Evolutionary conservation across 2,888 invertebrate genomes (phyloP).

Genomic region (Meta bourneti): DNA sequence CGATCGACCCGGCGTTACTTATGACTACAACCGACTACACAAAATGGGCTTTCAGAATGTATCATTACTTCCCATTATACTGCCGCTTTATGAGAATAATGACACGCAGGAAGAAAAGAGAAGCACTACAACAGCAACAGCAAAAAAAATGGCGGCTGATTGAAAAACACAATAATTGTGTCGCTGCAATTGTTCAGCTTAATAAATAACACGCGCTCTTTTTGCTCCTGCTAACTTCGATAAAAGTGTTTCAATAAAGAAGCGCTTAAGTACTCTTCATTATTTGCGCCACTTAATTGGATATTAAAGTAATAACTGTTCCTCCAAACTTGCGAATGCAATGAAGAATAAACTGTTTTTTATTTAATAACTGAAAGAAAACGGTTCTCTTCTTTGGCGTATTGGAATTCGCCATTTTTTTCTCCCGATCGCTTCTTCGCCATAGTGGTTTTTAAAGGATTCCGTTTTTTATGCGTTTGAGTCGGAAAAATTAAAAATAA

Average conservation of each 20-base stretch:
- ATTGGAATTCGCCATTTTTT: background rate
- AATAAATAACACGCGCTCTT: slow-evolving; percentile 43
- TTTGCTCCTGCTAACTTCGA: background rate
- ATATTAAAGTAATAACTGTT: slow-evolving; percentile 42
- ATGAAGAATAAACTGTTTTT: slow-evolving; percentile 48
- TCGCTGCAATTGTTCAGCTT: slow-evolving; percentile 33
- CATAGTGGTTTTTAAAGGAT: background rate
- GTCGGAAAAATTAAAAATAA: too few relatives aligned
- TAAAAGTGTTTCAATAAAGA: slow-evolving; percentile 44
- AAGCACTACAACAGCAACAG: background rate
- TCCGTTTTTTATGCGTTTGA: background rate
- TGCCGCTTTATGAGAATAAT: slow-evolving; percentile 47
- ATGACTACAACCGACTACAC: slow-evolving; percentile 8
- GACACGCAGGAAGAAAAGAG: slow-evolving; percentile 18
- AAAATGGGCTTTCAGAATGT: slow-evolving; percentile 32
- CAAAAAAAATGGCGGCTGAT: slow-evolving; percentile 35
- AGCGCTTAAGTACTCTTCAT: slow-evolving; percentile 37
- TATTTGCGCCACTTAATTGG: slow-evolving; percentile 43
- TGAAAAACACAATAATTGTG: slow-evolving; percentile 55
- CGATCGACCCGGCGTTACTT: slow-evolving; percentile 36
- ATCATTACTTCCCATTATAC: slow-evolving; percentile 50
- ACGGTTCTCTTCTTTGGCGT: background rate
- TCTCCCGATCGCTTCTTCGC: background rate
- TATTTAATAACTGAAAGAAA: slow-evolving; percentile 13
- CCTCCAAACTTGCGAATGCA: slow-evolving; percentile 12